Evolutionary conservation across 2,113 vertebrate genomes (phyloP).

Genomic region (Cyprinus carpio): DNA sequence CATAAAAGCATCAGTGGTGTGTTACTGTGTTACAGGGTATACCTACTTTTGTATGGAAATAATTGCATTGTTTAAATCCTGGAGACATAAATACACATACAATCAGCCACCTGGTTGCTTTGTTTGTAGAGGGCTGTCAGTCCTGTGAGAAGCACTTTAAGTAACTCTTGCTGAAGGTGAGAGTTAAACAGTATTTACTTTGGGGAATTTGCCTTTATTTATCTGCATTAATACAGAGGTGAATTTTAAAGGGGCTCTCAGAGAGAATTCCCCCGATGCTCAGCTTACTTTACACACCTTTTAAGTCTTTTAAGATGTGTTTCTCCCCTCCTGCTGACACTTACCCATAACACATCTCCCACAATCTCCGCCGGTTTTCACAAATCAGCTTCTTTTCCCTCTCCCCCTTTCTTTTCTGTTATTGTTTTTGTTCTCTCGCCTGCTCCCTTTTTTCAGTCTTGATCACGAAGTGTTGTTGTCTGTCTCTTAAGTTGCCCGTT

Average conservation of each 20-base stretch:
- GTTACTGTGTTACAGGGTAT: neutral
- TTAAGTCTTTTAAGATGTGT: constrained; percentile 70
- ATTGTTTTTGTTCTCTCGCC: constrained; percentile 41
- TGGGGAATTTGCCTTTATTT: constrained; percentile 73
- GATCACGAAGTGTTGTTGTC: constrained; percentile 63
- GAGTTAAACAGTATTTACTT: constrained; percentile 78
- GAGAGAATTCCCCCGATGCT: constrained; percentile 72
- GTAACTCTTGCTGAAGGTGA: constrained; percentile 75
- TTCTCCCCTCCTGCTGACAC: constrained; percentile 55
- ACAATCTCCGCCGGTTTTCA: constrained; percentile 66
- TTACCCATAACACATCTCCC: constrained; percentile 65
- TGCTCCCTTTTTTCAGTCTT: constrained; percentile 61
- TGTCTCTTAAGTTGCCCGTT: constrained; percentile 62
- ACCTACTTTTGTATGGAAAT: neutral
- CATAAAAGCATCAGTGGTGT: neutral
- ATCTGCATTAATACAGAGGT: constrained; percentile 74
- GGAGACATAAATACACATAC: constrained; percentile 17
- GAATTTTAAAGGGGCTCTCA: constrained; percentile 70
- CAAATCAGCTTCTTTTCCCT: constrained; percentile 62
- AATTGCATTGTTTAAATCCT: constrained; percentile 41
- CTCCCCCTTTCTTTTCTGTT: constrained; percentile 46
- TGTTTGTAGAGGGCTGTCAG: constrained; percentile 66
- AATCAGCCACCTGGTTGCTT: constrained; percentile 41
- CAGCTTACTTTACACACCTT: constrained; percentile 70
- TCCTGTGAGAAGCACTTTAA: constrained; percentile 73